A percentile compares a stretch with the other conserved stretches of the same genome.
Evolutionary conservation across 1,140 invertebrate genomes (phyloP).

Genomic region (Drosophila athabasca): DNA sequence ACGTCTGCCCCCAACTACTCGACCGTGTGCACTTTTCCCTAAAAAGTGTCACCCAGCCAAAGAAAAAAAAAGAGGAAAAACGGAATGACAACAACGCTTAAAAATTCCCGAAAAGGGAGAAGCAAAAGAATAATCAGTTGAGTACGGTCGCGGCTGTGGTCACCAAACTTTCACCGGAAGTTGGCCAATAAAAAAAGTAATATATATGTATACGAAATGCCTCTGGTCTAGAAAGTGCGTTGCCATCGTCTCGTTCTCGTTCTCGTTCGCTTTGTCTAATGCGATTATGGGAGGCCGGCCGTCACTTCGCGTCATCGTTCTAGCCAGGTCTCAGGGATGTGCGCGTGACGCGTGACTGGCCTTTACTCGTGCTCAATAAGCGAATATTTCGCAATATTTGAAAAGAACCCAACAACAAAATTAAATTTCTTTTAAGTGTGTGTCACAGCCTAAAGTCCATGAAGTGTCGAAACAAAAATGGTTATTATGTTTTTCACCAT

Average conservation of each 20-base stretch:
- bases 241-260: neutral
- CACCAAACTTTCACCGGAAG: slow-evolving; percentile 29
- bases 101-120: slow-evolving; percentile 6
- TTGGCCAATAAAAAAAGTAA: slow-evolving; percentile 32
- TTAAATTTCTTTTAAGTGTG: too few relatives aligned
- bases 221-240: slow-evolving; percentile 44
- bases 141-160: slow-evolving; percentile 14
- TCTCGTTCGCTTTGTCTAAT: slow-evolving; percentile 55
- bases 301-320: too few relatives aligned
- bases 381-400: too few relatives aligned
- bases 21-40: slow-evolving; percentile 66
- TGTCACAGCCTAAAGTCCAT: too few relatives aligned
- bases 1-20: slow-evolving; percentile 51
- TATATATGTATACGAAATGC: slow-evolving; percentile 14
- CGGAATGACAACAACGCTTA: slow-evolving; percentile 17
- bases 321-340: too few relatives aligned
- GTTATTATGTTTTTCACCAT: too few relatives aligned
- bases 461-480: too few relatives aligned
- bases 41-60: slow-evolving; percentile 56
- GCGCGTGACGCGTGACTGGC: neutral
- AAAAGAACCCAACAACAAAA: too few relatives aligned
- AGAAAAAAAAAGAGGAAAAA: neutral
- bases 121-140: slow-evolving; percentile 32
- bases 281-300: slow-evolving; percentile 52
- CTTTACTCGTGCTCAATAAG: neutral